Evolutionary conservation across 23 tunicate species (phyloP), one percentile per base, ranked within the genome.

Genomic region (Halocynthia roretzi): DNA sequence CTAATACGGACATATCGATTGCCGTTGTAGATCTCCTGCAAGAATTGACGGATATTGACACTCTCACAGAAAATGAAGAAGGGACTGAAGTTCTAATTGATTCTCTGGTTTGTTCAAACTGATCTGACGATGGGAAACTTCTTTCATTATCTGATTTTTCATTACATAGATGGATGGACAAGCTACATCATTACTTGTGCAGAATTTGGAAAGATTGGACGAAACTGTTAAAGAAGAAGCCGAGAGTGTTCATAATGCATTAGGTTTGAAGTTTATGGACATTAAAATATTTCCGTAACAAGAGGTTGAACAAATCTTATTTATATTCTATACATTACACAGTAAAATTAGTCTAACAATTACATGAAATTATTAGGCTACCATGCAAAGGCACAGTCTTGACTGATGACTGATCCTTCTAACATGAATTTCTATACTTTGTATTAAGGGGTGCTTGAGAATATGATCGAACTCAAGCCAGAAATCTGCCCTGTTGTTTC

Each of bases 181-280:
- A 54, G 90, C 76, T 11, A 70, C 81, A 7, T 73, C 96, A 11
- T 57, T 94, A 52, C 54, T 88, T 49, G 95, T 94, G 7, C 91
- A 88, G 77, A 94, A 88, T 54, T 52, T 94, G 54, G 94, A 94
- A 71, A 71, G 99, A 73, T 76, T 88, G 76, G 95, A 94, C 78
- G 99, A 94, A 70, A 60, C 85, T 68, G 90, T 83, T 14, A 82
- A 80, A 44, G 99, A 94, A 66, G 99, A 94, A 80, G 95, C 91
- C 2, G 76, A 77, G n/a, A 95, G 90, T 7, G 94, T 88, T 5
- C 86, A 87, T 73, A 89, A 87, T 81, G 80, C 95, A 0, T 69
- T 94, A 19, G 82, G 62, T 21, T 31, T 31, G 44, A 31, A 31
- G 1, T 68, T 11, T 68, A 44, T 1, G 22, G 2, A 0, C 50